A percentile compares a stretch with the other conserved stretches of the same genome.
Conservation (phyloP, 2,113 vertebrate species). For the Colius striatus region DNA sequence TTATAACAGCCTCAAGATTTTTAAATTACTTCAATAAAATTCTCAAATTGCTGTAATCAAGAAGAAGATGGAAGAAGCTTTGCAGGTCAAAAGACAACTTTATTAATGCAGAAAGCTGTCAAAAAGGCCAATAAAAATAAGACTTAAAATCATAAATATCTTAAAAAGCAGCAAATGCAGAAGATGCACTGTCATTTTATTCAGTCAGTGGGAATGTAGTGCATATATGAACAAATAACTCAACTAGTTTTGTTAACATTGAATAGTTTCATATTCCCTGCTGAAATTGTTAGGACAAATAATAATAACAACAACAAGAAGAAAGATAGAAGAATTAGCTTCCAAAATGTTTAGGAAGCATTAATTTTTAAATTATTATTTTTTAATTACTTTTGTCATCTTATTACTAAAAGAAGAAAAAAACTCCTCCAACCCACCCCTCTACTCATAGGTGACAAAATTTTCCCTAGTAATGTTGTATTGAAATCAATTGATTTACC, state of each 20-base stretch:
- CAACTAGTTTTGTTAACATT: not conserved
- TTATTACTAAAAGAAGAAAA: not conserved
- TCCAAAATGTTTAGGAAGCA: fast-evolving
- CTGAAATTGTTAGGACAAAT: not conserved
- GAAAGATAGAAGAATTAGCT: not conserved
- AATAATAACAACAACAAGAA: not conserved
- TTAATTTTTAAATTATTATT: not conserved
- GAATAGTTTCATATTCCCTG: not conserved
- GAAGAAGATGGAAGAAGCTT: not conserved
- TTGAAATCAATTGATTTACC: not conserved
- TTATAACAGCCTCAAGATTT: slow-evolving; percentile 14
- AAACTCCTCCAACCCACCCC: not conserved
- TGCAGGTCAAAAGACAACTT: slow-evolving; percentile 20
- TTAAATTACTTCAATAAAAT: slow-evolving; percentile 40
- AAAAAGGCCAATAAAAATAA: slow-evolving; percentile 10
- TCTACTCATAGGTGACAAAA: not conserved
- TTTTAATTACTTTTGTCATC: not conserved
- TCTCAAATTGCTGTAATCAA: slow-evolving; percentile 21
- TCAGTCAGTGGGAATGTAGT: not conserved
- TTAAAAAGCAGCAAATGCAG: not conserved
- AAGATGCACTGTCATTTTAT: not conserved
- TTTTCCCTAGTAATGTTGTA: not conserved
- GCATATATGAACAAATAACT: not conserved
- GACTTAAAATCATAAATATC: not conserved
- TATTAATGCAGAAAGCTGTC: not conserved